These are phyloP conservation scores for Drosophila nigricruria DNA, from an alignment of 2,888 invertebrate species.

Conservation along the genomic window DNA sequence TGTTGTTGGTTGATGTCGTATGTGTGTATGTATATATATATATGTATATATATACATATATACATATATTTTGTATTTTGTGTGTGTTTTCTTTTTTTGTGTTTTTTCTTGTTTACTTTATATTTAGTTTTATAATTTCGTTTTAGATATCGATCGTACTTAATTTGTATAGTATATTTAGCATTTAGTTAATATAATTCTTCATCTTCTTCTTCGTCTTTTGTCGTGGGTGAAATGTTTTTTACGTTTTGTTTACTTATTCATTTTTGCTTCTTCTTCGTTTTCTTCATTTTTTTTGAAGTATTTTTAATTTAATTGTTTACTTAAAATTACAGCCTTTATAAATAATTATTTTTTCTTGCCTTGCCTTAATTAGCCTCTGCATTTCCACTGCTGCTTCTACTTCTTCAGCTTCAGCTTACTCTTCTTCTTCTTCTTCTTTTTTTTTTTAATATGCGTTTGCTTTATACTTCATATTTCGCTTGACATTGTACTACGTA, in stretches of 20 bases:
- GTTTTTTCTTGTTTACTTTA: conserved; percentile 17
- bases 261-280: conserved; percentile 13
- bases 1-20: conserved; percentile 35
- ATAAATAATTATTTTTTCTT: conserved; percentile 81
- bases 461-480: conserved; percentile 77
- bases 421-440: conserved; percentile 25
- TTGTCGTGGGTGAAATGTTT: conserved; percentile 78
- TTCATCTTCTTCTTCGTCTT: conserved; percentile 20
- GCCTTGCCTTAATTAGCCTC: conserved; percentile 27
- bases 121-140: conserved; percentile 70
- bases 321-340: conserved; percentile 86
- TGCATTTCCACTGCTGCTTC: conserved; percentile 30
- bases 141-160: conserved; percentile 79
- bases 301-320: conserved; percentile 59
- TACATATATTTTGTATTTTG: conserved; percentile 50
- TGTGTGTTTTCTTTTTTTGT: not conserved
- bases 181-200: conserved; percentile 73
- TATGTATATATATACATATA: not conserved
- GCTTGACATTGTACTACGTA: conserved; percentile 83
- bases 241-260: conserved; percentile 52
- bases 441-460: conserved; percentile 52
- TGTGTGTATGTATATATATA: conserved; percentile 1
- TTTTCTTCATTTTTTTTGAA: conserved; percentile 28
- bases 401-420: conserved; percentile 18
- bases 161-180: conserved; percentile 69